phyloP scores from a whole-genome alignment of 2,113 vertebrate genomes.

The Pollachius pollachius region DNA sequence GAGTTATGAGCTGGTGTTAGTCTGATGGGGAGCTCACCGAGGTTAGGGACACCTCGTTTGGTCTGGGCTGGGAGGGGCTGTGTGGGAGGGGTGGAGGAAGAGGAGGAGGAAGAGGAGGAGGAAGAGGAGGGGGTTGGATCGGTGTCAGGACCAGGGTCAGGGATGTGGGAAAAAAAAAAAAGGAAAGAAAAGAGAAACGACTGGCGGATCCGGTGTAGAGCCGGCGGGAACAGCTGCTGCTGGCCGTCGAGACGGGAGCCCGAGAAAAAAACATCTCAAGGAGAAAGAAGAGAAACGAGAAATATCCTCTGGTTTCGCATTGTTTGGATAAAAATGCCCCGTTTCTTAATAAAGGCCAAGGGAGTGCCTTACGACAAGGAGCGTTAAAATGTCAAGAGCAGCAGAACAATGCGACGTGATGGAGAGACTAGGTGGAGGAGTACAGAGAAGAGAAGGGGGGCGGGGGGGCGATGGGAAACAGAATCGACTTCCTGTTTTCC shows the following conservation, averaged over 20 bases:
- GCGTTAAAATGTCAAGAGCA: slow-evolving; percentile 68
- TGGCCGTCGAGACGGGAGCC: slow-evolving; percentile 32
- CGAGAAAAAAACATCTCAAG: background rate
- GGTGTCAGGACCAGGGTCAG: slow-evolving; percentile 55
- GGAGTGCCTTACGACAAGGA: slow-evolving; percentile 37
- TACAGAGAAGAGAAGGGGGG: slow-evolving; percentile 18
- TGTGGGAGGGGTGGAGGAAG: slow-evolving; percentile 15
- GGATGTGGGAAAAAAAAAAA: slow-evolving; percentile 49
- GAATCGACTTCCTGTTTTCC: slow-evolving; percentile 71
- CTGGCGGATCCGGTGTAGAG: slow-evolving; percentile 29
- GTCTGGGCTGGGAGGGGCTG: slow-evolving; percentile 42
- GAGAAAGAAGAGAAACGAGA: slow-evolving; percentile 29
- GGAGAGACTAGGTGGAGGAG: slow-evolving; percentile 38
- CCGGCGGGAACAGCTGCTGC: slow-evolving; percentile 60
- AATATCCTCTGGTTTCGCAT: slow-evolving; percentile 52
- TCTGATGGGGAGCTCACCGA: too few relatives aligned
- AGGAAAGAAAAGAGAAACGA: slow-evolving; percentile 24
- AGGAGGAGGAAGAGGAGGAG: slow-evolving; percentile 13
- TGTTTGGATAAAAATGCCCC: slow-evolving; percentile 52
- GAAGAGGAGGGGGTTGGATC: slow-evolving; percentile 27
- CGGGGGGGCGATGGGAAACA: slow-evolving; percentile 61
- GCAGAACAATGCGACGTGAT: slow-evolving; percentile 60
- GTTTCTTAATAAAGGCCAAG: slow-evolving; percentile 26
- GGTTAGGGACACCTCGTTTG: background rate
- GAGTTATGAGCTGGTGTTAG: too few relatives aligned